phyloP scores from a whole-genome alignment of 1,140 invertebrate species.

The Apis mellifera region Amel_HAv3.1 CM009941.2:11957001-11957500 shows the following conservation, averaged over 20 bases:
- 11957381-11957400: constrained; percentile 5
- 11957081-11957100: background rate
- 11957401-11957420: background rate
- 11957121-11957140: background rate
- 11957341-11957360: constrained; percentile 43
- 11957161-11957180: background rate
- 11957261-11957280: constrained; percentile 2
- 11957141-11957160: background rate
- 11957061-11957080: too few relatives aligned
- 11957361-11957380: constrained; percentile 31
- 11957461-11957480: too few relatives aligned
- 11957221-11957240: constrained; percentile 17
- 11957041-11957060: too few relatives aligned
- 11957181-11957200: background rate
- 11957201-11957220: background rate
- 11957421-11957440: background rate
- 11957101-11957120: background rate
- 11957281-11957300: constrained; percentile 18
- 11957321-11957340: constrained; percentile 43
- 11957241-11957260: background rate
- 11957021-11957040: too few relatives aligned
- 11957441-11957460: background rate
- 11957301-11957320: constrained; percentile 18
- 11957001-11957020: too few relatives aligned
- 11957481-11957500: background rate